Evolutionary conservation across 2,888 invertebrate genomes (phyloP).

Genomic region (Drosophila algonquin): DNA sequence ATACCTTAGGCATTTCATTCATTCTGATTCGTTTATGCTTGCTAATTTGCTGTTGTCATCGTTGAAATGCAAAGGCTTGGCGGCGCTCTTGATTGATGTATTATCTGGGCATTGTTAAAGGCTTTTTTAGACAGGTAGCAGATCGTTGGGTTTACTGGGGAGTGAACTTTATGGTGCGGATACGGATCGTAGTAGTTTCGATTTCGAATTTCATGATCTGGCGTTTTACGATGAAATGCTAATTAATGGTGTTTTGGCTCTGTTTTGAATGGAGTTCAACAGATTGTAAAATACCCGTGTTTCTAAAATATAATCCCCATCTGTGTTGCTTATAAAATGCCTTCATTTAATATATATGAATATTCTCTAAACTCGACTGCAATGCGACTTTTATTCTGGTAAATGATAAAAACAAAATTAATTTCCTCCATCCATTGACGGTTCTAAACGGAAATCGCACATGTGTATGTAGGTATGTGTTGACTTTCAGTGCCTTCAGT

Average conservation of each 20-base stretch:
- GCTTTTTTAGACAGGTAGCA: constrained; percentile 13
- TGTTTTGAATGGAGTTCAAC: not conserved
- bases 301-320: not conserved
- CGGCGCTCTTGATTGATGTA: constrained; percentile 31
- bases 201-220: constrained; percentile 27
- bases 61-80: constrained; percentile 21
- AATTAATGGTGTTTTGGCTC: not conserved
- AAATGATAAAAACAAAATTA: not conserved
- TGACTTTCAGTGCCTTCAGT: constrained; percentile 6
- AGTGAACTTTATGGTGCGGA: not conserved
- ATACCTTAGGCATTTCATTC: constrained; percentile 56
- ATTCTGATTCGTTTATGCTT: constrained; percentile 28
- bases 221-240: not conserved
- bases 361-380: not conserved
- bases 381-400: constrained; percentile 46
- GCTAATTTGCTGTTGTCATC: constrained; percentile 33
- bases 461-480: constrained; percentile 21
- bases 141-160: constrained; percentile 13
- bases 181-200: not conserved
- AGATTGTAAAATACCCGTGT: no score
- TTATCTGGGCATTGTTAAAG: not conserved
- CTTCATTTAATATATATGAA: no score
- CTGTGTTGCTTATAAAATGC: not conserved
- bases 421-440: not conserved
- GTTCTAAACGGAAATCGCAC: not conserved